Conservation (phyloP, 1,140 invertebrate species). For the Platyscapa corneri region DNA sequence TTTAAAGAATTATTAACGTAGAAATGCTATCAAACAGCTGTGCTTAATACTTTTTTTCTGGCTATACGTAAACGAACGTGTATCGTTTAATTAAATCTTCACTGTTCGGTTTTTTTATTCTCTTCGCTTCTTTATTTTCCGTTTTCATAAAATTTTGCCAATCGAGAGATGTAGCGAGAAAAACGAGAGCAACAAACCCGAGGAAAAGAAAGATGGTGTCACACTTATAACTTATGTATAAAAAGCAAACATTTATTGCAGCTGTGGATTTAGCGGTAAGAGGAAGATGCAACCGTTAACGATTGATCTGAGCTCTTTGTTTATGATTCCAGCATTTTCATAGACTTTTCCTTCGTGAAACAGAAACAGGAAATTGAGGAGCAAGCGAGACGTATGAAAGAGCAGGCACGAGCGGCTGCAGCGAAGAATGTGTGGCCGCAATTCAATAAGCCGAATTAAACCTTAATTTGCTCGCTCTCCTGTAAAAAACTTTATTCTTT, state of each 20-base stretch:
- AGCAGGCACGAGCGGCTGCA: constrained; percentile 68
- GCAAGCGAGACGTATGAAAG: constrained; percentile 74
- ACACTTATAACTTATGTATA: neutral
- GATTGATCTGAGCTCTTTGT: constrained; percentile 54
- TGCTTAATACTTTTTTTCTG: neutral
- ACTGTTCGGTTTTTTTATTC: neutral
- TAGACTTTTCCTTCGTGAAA: constrained; percentile 86
- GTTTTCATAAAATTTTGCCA: neutral
- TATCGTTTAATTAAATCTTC: neutral
- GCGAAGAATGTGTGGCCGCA: constrained; percentile 74
- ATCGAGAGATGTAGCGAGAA: neutral
- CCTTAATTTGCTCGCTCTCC: neutral
- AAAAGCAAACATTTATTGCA: neutral
- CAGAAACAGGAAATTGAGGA: constrained; percentile 82
- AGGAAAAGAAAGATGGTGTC: neutral
- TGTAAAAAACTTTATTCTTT: neutral
- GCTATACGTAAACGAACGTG: neutral
- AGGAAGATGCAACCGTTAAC: constrained; percentile 35
- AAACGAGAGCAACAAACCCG: neutral
- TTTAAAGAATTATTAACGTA: too few species aligned
- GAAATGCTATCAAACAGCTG: neutral
- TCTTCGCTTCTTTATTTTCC: neutral
- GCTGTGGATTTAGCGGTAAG: neutral
- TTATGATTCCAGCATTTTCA: constrained; percentile 80
- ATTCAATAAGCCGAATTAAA: constrained; percentile 70